phyloP scores from a whole-genome alignment of 2,113 vertebrate genomes.

The Peucedramus taeniatus region DNA sequence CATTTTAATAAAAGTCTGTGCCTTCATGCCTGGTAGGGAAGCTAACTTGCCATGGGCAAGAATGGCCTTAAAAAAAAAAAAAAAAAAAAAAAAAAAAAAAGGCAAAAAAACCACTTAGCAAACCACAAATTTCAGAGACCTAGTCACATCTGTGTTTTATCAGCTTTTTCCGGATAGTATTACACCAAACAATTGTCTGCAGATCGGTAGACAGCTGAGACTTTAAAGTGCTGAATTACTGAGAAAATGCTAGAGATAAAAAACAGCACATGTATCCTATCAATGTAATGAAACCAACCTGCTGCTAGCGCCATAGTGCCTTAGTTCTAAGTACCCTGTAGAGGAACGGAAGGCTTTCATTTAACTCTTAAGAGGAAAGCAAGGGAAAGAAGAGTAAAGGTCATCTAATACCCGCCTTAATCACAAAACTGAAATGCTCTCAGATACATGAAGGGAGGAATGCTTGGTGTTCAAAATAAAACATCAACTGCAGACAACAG shows the following conservation, averaged over 20 bases:
- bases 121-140: slow-evolving; percentile 95
- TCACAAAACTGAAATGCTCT: slow-evolving; percentile 70
- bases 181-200: slow-evolving; percentile 97
- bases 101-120: slow-evolving; percentile 82
- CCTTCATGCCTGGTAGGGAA: slow-evolving; percentile 70
- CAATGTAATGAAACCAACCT: slow-evolving; percentile 86
- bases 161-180: slow-evolving; percentile 95
- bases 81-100: background rate
- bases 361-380: slow-evolving; percentile 79
- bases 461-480: slow-evolving; percentile 72
- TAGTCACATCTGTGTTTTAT: slow-evolving; percentile 98
- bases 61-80: slow-evolving; percentile 36
- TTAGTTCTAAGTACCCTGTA: slow-evolving; percentile 74
- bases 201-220: slow-evolving; percentile 92
- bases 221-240: slow-evolving; percentile 93
- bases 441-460: slow-evolving; percentile 54
- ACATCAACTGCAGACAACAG: slow-evolving; percentile 55
- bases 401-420: slow-evolving; percentile 76
- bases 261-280: slow-evolving; percentile 84
- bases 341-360: slow-evolving; percentile 80
- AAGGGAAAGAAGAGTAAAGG: slow-evolving; percentile 74
- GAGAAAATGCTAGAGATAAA: slow-evolving; percentile 91
- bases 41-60: slow-evolving; percentile 76
- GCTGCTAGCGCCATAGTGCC: slow-evolving; percentile 72
- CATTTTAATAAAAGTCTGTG: slow-evolving; percentile 70